Evolutionary conservation across 2,888 invertebrate species (phyloP), one percentile per base, ranked within the genome.

Genomic region (Octodonta nipae): DNA sequence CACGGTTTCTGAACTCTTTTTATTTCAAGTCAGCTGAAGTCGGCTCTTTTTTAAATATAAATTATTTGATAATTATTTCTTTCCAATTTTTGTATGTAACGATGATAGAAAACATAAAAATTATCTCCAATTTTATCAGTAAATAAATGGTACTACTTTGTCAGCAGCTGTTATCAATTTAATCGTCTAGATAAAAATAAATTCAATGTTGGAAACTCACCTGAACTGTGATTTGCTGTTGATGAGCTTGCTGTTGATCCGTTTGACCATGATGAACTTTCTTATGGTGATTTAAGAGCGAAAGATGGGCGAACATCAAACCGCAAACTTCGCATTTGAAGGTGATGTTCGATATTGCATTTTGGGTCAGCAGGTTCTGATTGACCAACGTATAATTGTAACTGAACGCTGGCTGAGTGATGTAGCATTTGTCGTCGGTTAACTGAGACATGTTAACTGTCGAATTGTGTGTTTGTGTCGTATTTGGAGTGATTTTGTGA

Each of bases 281-380:
- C 64, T 86, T 87, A 60, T 86, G 86, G 51, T 86, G 83, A 63
- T 83, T 85, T n/a, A 86, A 63, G 35, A 85, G 60, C 28, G 81
- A 75, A 41, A 85, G 68, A 55, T 86, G 85, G 1, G 81, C 80
- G 58, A 86, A 87, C 70, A 84, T 84, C 38, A 85, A 65, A 26
- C 85, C 85, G 53, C 86, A 86, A 5, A 85, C 79, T 60, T 87
- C 86, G 61, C 86, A 86, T 62, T 86, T 87, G 58, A 84, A 86
- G 46, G 83, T 83, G 14, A 85, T 83, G 54, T 82, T 84, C 10
- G 81, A 76, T 54, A 79, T 78, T 34, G 78, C 73, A 50, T 78
- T 79, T 54, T 78, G 75, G 13, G 80, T 76, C 37, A 85, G 68
- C 49, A 83, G 81, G 81, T 86, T 85, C 59, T 86, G 86, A 61